A percentile compares a stretch with the other conserved stretches of the same genome.
Conservation (phyloP, 2,888 invertebrate species). For the Philereme vetulata region DNA sequence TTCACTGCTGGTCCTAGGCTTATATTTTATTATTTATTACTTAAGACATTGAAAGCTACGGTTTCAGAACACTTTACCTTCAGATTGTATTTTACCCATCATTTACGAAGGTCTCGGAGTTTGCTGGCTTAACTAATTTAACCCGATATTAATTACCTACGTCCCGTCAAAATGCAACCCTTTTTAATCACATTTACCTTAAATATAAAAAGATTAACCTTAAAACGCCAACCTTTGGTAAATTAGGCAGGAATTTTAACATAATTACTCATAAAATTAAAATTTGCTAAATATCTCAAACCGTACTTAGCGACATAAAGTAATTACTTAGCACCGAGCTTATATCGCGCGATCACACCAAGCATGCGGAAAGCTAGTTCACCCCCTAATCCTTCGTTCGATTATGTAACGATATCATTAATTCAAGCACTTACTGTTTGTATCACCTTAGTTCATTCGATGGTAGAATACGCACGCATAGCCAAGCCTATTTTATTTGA, state of each 20-base stretch:
- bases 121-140: constrained; percentile 26
- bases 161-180: constrained; percentile 24
- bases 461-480: no score
- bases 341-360: constrained; percentile 26
- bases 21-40: no score
- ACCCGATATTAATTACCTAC: constrained; percentile 23
- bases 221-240: constrained; percentile 32
- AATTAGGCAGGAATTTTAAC: constrained; percentile 44
- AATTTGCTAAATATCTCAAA: constrained; percentile 45
- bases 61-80: neutral
- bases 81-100: neutral
- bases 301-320: constrained; percentile 28
- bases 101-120: neutral
- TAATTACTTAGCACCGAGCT: constrained; percentile 42
- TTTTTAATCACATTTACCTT: constrained; percentile 36
- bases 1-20: no score
- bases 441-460: no score
- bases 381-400: no score
- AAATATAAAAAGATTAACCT: constrained; percentile 39
- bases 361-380: neutral
- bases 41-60: no score
- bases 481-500: no score
- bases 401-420: no score
- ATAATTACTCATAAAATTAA: constrained; percentile 42
- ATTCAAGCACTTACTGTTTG: no score